A percentile compares a stretch with the other conserved stretches of the same genome.
Conservation (phyloP, 2,888 invertebrate species). For the Brenthis ino region DNA sequence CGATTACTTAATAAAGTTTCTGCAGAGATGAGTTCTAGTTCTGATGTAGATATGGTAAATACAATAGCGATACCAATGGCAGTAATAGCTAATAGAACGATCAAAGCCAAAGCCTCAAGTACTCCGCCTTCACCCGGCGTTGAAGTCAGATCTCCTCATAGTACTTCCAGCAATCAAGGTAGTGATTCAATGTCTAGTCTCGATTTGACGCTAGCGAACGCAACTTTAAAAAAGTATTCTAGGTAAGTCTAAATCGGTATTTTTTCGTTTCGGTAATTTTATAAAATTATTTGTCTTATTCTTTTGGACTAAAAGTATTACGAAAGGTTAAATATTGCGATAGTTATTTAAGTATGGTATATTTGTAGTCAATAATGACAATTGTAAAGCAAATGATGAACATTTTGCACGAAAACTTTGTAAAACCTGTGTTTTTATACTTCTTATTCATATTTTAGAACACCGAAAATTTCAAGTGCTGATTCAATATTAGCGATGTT, state of each 20-base stretch:
- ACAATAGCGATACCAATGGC: slow-evolving; percentile 78
- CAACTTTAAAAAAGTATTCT: slow-evolving; percentile 82
- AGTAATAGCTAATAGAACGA: slow-evolving; percentile 67
- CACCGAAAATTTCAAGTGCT: slow-evolving; percentile 88
- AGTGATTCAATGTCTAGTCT: slow-evolving; percentile 90
- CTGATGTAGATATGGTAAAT: slow-evolving; percentile 84
- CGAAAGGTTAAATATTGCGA: no score
- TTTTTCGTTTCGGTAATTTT: neutral
- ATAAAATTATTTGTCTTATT: neutral
- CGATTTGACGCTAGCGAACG: slow-evolving; percentile 84
- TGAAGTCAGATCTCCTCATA: slow-evolving; percentile 84
- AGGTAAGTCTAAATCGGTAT: slow-evolving; percentile 50
- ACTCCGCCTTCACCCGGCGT: slow-evolving; percentile 86
- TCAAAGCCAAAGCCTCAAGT: slow-evolving; percentile 71
- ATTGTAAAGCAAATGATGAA: neutral
- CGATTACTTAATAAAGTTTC: slow-evolving; percentile 88
- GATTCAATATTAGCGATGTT: slow-evolving; percentile 92
- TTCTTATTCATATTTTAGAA: slow-evolving; percentile 53
- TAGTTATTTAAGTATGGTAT: no score
- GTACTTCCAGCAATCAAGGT: slow-evolving; percentile 89
- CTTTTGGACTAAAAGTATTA: no score
- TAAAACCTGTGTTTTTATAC: slow-evolving; percentile 14
- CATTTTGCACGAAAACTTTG: slow-evolving; percentile 38
- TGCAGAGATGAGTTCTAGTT: slow-evolving; percentile 89
- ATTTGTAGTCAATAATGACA: no score